Base-by-base conservation (phyloP, 2,797 vertebrate species). In the Yasuhikotakia modesta region DNA sequence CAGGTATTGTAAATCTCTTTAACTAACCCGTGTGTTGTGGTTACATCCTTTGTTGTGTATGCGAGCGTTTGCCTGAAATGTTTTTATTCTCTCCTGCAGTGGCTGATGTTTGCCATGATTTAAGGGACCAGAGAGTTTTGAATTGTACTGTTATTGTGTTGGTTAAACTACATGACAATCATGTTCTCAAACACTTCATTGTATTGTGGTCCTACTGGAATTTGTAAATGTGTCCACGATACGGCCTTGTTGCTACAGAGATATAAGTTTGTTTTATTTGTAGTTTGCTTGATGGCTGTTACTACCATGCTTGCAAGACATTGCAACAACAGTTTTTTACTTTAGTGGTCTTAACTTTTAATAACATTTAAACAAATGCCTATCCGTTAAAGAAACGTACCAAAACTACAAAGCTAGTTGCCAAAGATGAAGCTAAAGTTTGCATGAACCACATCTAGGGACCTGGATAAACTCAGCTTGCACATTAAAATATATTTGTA, bases 21-120 rank as follows among this genome's bases (percentile, higher is more conserved):
- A 10, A n/a, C 1, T 53, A 22, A 27, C n/a, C 4, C 11, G 7
- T 21, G 4, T 39, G 5, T 8, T 55, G 53, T 65, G 17, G 52
- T 39, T 39, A 39, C 5, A 19, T 65, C 27, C 22, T 43, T 17
- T 7, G 2, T 58, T 50, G 35, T 53, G 19, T 61, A 43, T 45
- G 16, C 6, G 2, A 60, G 46, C 2, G n/a, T 58, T 74, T 66
- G 22, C 27, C 61, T 79, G 4, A 72, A 55, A 52, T 74, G 19
- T 30, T 32, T 61, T 2, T 65, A 45, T 76, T 67, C 5, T 80
- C 81, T 24, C 55, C 85, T 84, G 22, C 70, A 87, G 86, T 87
- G 86, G 86, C 77, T 87, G 83, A 45, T 77, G 4, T 82, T 84
- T 61, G 21, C 82, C 63, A 87, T 87, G 86, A 78, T 87, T 70